These are phyloP conservation scores for Agonum fuliginosum DNA, from an alignment of 2,888 invertebrate species.

Conservation along the genomic window DNA sequence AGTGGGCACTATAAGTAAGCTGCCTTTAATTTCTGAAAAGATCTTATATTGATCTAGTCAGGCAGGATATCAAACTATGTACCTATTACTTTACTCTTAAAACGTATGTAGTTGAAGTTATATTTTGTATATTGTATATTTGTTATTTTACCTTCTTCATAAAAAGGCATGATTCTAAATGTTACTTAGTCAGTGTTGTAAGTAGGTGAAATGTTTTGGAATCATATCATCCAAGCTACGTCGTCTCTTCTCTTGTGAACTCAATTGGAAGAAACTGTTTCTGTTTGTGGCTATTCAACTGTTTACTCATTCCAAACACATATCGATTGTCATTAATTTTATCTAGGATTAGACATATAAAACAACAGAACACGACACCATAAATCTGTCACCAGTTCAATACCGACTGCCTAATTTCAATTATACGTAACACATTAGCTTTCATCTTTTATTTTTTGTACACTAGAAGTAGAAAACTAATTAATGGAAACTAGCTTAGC, in stretches of 20 bases:
- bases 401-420: constrained; percentile 48
- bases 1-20: too few relatives aligned
- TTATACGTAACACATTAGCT: constrained; percentile 33
- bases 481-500: constrained; percentile 24
- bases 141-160: too few relatives aligned
- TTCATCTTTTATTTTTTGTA: constrained; percentile 16
- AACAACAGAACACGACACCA: constrained; percentile 40
- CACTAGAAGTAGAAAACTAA: constrained; percentile 17
- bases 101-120: too few relatives aligned
- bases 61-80: too few relatives aligned
- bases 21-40: too few relatives aligned
- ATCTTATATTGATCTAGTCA: too few relatives aligned
- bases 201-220: too few relatives aligned
- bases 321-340: constrained; percentile 49
- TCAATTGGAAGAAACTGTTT: not conserved
- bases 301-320: constrained; percentile 40
- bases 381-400: constrained; percentile 47
- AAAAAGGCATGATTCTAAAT: too few relatives aligned
- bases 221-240: not conserved
- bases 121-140: too few relatives aligned
- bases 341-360: constrained; percentile 44
- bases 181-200: too few relatives aligned
- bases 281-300: not conserved
- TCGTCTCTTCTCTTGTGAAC: not conserved
- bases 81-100: too few relatives aligned